phyloP scores from a whole-genome alignment of 2,113 vertebrate genomes.

The Pterocles orientalis region DNA sequence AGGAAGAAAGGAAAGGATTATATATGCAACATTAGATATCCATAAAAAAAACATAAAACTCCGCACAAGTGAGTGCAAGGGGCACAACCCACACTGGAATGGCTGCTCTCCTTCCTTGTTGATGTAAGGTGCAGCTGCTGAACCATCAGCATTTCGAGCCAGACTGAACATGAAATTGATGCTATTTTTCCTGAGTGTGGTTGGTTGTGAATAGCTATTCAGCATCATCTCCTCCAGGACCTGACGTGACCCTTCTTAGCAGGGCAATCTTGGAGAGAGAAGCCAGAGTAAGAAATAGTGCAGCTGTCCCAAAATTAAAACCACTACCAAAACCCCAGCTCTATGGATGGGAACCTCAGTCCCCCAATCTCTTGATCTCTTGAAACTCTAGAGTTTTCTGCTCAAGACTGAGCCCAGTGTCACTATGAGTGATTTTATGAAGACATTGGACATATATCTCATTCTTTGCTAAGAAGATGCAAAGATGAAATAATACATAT shows the following conservation, averaged over 20 bases:
- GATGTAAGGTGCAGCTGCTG: background rate
- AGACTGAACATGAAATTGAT: background rate
- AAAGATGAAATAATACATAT: background rate
- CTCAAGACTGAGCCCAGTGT: background rate
- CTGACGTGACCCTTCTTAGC: background rate
- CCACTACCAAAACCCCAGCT: background rate
- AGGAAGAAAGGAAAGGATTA: background rate
- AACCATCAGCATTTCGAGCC: background rate
- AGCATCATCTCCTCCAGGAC: background rate
- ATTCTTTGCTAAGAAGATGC: background rate
- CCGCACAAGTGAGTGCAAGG: background rate
- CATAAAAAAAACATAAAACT: background rate
- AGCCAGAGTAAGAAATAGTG: background rate
- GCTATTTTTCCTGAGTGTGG: background rate
- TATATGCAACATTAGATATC: background rate
- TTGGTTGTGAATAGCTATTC: background rate
- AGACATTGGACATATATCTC: background rate
- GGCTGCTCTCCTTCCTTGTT: background rate
- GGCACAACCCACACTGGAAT: background rate
- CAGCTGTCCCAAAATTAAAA: background rate
- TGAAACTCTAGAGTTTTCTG: background rate
- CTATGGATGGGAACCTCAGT: background rate
- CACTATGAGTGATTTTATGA: background rate
- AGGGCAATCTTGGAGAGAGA: background rate
- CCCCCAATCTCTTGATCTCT: background rate